Percentiles rank a stretch among this genome's conserved stretches.
phyloP scores from a whole-genome alignment of 2,888 invertebrate species.

The Ennomos erosarius region DNA sequence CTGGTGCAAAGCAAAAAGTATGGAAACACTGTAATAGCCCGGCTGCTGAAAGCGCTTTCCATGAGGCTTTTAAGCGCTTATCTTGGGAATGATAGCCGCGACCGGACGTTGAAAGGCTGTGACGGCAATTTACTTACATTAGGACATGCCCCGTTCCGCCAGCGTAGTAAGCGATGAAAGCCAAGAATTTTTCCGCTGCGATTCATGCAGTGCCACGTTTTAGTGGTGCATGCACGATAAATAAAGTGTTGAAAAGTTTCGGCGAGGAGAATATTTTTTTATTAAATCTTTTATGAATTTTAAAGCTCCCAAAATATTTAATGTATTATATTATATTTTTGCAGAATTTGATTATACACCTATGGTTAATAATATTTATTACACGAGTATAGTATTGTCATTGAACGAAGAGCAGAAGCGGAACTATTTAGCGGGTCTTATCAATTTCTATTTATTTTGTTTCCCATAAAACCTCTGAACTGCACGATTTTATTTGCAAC shows the following conservation, averaged over 20 bases:
- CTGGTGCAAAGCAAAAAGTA: slow-evolving; percentile 69
- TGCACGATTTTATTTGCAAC: too few species aligned
- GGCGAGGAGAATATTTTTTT: slow-evolving; percentile 4
- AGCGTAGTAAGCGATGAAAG: slow-evolving; percentile 56
- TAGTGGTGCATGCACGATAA: slow-evolving; percentile 27
- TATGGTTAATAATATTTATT: too few species aligned
- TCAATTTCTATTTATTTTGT: too few species aligned
- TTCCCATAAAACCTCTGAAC: too few species aligned
- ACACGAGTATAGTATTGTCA: too few species aligned
- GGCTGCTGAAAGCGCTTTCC: slow-evolving; percentile 79
- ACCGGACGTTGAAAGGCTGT: slow-evolving; percentile 81
- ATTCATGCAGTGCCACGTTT: slow-evolving; percentile 45
- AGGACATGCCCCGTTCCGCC: slow-evolving; percentile 73
- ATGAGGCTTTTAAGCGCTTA: slow-evolving; percentile 84
- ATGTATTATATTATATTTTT: too few species aligned
- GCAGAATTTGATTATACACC: too few species aligned
- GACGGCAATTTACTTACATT: slow-evolving; percentile 85
- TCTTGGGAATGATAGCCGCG: slow-evolving; percentile 83
- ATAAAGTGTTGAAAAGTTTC: slow-evolving; percentile 17
- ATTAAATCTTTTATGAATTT: not conserved
- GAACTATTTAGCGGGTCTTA: too few species aligned
- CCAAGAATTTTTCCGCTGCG: slow-evolving; percentile 55
- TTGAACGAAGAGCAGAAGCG: too few species aligned
- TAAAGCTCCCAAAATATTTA: not conserved
- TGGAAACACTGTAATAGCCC: slow-evolving; percentile 71